Base-by-base conservation (phyloP, 2,888 invertebrate genomes). In the Parnassius apollo region DNA sequence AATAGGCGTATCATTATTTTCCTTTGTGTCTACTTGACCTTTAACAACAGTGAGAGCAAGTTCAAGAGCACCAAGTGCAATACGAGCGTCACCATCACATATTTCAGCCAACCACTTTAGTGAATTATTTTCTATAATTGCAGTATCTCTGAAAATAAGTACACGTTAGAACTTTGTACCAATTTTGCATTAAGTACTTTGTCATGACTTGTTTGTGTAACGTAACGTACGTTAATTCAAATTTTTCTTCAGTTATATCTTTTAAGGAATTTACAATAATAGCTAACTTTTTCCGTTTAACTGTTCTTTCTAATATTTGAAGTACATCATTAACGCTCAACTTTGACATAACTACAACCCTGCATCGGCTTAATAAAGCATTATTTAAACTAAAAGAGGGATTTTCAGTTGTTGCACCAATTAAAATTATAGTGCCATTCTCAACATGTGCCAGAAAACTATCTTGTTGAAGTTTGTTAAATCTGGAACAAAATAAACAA, bases 381-480 rank as follows among this genome's bases (percentile, higher is more conserved):
- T 94, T 94, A 83, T 97, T 97, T 57, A 97, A 92, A 74, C 94
- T 95, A 80, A 96, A 97, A 0, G 96, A 96, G n/a, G 97, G 97
- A 83, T 97, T 97, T 82, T 97, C 97, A 49, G 97, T 97, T 0
- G 97, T 97, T 0, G 97, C 97, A 42, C 97, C 97, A 64, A 97
- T 93, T 64, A 97, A 83, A 52, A 93, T 94, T 48, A 97, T 94
- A 42, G 95, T 95, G 0, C 97, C 97, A 81, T 94, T 94, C 82
- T 97, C 97, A 13, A 97, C 94, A 81, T 96, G 95, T 2, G 96
- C 94, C 64, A 97, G 81, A 82, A 97, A 96, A 57, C 94, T 94
- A 80, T 97, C 96, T 88, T 97, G 97, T 75, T 97, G 97, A 35
- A 94, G 85, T 85, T 96, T 97, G 81, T 96, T 97, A 76, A 97